phyloP scores from a whole-genome alignment of 1,140 invertebrate species.

The Drosophila funebris region DNA sequence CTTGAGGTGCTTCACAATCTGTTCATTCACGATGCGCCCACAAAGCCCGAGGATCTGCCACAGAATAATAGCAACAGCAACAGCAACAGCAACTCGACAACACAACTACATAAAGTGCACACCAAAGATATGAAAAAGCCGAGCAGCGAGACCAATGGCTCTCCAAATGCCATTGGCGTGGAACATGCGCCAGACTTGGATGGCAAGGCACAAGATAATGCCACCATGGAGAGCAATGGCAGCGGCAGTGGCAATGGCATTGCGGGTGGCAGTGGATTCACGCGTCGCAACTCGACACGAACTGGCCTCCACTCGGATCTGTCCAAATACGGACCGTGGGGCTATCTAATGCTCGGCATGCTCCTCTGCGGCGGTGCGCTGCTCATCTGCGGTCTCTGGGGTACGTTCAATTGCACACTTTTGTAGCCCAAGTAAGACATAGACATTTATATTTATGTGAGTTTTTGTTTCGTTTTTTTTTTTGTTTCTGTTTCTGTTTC shows the following conservation, averaged over 20 bases:
- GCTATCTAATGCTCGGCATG: slow-evolving; percentile 87
- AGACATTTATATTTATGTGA: slow-evolving; percentile 66
- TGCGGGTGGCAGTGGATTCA: slow-evolving; percentile 59
- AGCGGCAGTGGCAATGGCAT: slow-evolving; percentile 3
- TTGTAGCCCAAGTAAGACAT: slow-evolving; percentile 66
- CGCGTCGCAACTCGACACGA: slow-evolving; percentile 72
- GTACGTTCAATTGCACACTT: slow-evolving; percentile 82
- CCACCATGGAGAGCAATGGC: slow-evolving; percentile 39
- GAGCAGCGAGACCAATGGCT: slow-evolving; percentile 44
- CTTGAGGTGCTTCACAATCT: slow-evolving; percentile 79
- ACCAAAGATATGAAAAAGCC: slow-evolving; percentile 78
- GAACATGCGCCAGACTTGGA: slow-evolving; percentile 8
- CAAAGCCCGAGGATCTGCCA: slow-evolving; percentile 49
- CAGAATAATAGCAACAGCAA: slow-evolving; percentile 42
- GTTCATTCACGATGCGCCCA: slow-evolving; percentile 69
- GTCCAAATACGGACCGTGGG: slow-evolving; percentile 87
- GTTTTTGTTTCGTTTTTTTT: slow-evolving; percentile 43
- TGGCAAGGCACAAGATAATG: slow-evolving; percentile 54
- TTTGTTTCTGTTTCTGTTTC: slow-evolving; percentile 4
- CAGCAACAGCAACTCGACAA: slow-evolving; percentile 53
- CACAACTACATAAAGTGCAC: slow-evolving; percentile 61
- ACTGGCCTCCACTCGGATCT: slow-evolving; percentile 83
- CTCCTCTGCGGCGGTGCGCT: slow-evolving; percentile 87
- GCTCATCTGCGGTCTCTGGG: slow-evolving; percentile 87
- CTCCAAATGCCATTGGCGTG: slow-evolving; percentile 61